Base-by-base conservation (phyloP, 2,113 vertebrate species). In the Grantiella picta region DNA sequence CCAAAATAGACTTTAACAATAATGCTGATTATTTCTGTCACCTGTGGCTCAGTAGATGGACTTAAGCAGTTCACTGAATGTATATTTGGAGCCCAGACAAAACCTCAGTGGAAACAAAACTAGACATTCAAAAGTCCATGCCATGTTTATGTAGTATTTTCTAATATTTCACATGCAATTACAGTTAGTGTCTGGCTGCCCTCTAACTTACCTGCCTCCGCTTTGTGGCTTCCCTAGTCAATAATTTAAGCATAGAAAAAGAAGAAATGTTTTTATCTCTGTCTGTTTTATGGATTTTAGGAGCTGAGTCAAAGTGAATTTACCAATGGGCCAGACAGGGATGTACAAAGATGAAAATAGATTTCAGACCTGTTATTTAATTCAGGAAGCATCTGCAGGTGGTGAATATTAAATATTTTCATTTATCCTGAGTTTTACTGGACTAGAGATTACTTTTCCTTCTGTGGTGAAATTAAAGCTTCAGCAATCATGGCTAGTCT, bases 91-190 rank as follows among this genome's bases (percentile, higher is more conserved):
- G 18, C 5, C 42, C 59, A 90, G 60, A 80, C 20, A 89, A 97
- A 95, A 77, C 79, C 88, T 93, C 91, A 68, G 61, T 81, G 65
- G 80, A 87, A 79, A 57, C 28, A 91, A 54, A 96, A 42, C 59
- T 79, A 96, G 85, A 84, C 86, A 95, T 85, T 76, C 82, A 89
- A n/a, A 93, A 89, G 42, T 85, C 76, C 57, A 66, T 35, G 52
- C 42, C 33, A 38, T 94, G 72, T 93, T 96, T 97, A 78, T 92
- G 89, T 64, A 94, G 92, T 81, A 94, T 96, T 94, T 92, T 94
- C 49, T 95, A 84, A 84, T 93, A 81, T 86, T 66, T 89, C 82
- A 77, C 53, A 73, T 56, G 53, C 22, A 96, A 76, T 95, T 96
- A 87, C 81, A 85, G 93, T 87, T 81, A 95, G 40, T 49, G 50